Conservation (phyloP, 1,140 invertebrate species). For the Cotesia typhae region DNA sequence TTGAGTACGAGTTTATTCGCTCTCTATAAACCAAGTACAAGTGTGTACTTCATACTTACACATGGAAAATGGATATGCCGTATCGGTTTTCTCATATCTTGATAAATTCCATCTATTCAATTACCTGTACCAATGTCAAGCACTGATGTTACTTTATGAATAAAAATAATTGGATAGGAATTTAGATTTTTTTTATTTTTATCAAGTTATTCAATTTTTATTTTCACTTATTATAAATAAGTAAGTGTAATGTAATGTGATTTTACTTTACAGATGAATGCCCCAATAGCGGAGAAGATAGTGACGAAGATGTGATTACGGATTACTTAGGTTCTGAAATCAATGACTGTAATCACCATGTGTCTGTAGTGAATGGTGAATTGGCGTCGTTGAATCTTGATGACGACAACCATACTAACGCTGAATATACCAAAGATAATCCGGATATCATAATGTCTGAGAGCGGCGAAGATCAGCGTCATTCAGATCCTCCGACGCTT, state of each 20-base stretch:
- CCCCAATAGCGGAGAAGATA: conserved; percentile 71
- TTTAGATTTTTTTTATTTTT: background rate
- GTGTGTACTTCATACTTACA: background rate
- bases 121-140: background rate
- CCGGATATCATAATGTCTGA: conserved; percentile 55
- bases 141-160: background rate
- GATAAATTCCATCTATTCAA: conserved; percentile 7
- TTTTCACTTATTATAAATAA: conserved; percentile 13
- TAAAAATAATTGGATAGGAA: background rate
- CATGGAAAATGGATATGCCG: conserved; percentile 10
- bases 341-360: conserved; percentile 53
- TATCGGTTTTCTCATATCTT: conserved; percentile 21
- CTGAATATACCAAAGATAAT: conserved; percentile 62
- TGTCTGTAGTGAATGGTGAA: conserved; percentile 52
- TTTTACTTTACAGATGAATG: conserved; percentile 65
- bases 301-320: conserved; percentile 76
- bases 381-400: conserved; percentile 52
- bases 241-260: background rate
- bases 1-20: conserved; percentile 14
- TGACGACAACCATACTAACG: conserved; percentile 48
- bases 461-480: conserved; percentile 47
- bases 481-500: conserved; percentile 42
- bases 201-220: background rate
- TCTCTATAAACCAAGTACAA: conserved; percentile 6
- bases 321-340: conserved; percentile 67